Evolutionary conservation across 2,797 vertebrate species (phyloP).

Genomic region (Vireo griseus): DNA sequence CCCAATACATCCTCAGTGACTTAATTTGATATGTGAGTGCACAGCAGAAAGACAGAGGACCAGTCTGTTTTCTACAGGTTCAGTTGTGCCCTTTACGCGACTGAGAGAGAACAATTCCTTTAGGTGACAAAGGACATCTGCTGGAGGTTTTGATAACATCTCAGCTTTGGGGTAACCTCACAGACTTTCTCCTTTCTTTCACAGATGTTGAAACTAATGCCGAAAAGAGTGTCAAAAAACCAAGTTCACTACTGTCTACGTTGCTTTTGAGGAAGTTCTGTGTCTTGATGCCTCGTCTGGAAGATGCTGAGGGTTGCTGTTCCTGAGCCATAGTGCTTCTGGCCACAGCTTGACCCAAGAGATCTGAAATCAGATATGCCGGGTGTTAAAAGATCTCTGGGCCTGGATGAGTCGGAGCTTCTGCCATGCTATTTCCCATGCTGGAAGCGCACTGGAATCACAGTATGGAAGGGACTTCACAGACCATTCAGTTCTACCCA

Average conservation of each 20-base stretch:
- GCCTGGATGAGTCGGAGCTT: neutral
- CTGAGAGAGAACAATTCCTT: neutral
- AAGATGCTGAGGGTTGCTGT: neutral
- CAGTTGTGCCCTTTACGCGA: fast-evolving
- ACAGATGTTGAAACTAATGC: neutral
- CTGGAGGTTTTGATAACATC: neutral
- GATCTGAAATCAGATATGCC: neutral
- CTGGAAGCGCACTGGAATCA: neutral
- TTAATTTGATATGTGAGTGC: neutral
- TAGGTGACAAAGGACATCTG: neutral
- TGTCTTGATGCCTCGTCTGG: neutral
- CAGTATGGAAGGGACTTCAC: neutral
- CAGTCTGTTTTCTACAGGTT: neutral
- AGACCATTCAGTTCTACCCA: neutral
- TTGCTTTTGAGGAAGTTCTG: neutral
- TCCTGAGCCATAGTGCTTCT: neutral
- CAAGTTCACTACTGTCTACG: neutral
- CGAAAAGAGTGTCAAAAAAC: neutral
- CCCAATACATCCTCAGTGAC: fast-evolving
- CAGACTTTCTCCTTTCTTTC: neutral
- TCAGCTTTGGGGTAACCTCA: neutral
- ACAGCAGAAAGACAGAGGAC: neutral
- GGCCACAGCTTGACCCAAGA: neutral
- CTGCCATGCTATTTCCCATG: neutral
- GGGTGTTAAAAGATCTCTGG: neutral